These are phyloP conservation scores for Thymelicus lineola DNA, from an alignment of 2,888 invertebrate genomes.

Conservation along the genomic window DNA sequence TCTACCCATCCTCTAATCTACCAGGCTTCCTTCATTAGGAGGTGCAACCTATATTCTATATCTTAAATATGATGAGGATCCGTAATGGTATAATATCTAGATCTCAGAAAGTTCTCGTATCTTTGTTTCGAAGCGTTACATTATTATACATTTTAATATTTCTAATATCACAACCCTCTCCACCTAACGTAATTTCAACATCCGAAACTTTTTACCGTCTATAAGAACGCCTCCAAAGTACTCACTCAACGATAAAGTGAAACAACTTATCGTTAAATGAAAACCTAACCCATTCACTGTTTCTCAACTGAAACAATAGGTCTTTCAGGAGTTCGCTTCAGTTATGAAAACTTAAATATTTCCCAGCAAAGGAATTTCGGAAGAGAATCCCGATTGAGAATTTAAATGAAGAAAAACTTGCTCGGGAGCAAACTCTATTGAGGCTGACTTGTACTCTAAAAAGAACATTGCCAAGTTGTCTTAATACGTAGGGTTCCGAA, in stretches of 20 bases:
- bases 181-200: neutral
- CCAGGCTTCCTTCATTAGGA: too few relatives aligned
- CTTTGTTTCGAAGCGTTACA: neutral
- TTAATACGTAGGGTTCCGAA: neutral
- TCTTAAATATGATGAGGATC: too few relatives aligned
- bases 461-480: neutral
- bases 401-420: slow-evolving; percentile 53
- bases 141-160: too few relatives aligned
- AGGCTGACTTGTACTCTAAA: slow-evolving; percentile 25
- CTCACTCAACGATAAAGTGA: slow-evolving; percentile 33
- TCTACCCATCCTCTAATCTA: too few relatives aligned
- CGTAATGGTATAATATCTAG: too few relatives aligned
- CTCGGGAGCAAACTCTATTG: slow-evolving; percentile 38
- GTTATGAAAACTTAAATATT: slow-evolving; percentile 55
- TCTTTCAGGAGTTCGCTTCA: slow-evolving; percentile 40
- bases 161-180: neutral
- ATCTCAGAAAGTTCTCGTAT: too few relatives aligned
- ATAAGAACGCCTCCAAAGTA: slow-evolving; percentile 6
- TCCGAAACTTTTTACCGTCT: neutral
- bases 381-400: slow-evolving; percentile 50
- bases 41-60: too few relatives aligned
- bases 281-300: slow-evolving; percentile 40
- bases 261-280: slow-evolving; percentile 41
- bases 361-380: slow-evolving; percentile 49
- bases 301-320: slow-evolving; percentile 44